Evolutionary conservation across 1,140 invertebrate species (phyloP).

Genomic region (Aphaenogaster ashmeadi): DNA sequence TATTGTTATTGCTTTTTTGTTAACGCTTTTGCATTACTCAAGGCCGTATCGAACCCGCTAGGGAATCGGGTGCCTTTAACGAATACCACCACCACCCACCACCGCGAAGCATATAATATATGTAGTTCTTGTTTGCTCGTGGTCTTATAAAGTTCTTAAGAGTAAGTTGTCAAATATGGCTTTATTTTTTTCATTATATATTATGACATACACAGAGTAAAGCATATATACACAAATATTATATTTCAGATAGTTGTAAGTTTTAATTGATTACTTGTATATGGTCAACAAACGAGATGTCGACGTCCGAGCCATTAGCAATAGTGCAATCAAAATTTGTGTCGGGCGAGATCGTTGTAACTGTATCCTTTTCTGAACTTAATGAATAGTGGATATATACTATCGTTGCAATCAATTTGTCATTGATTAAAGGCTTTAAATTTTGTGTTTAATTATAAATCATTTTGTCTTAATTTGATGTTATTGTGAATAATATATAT

Average conservation of each 20-base stretch:
- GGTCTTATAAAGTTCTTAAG: not conserved
- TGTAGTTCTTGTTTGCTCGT: not conserved
- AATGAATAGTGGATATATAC: constrained; percentile 41
- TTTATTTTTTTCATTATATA: not conserved
- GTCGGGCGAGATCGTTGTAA: constrained; percentile 88
- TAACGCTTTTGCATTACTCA: too few relatives aligned
- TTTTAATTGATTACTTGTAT: constrained; percentile 5
- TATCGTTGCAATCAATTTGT: not conserved
- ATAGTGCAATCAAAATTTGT: constrained; percentile 90
- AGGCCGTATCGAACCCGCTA: too few relatives aligned
- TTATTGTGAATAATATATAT: constrained; percentile 21
- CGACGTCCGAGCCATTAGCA: constrained; percentile 72
- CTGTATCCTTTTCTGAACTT: constrained; percentile 85
- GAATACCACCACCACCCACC: too few relatives aligned
- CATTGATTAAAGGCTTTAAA: not conserved
- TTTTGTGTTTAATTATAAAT: not conserved
- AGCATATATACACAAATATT: not conserved
- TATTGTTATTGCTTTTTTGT: too few relatives aligned
- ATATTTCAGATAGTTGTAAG: not conserved
- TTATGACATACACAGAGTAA: not conserved
- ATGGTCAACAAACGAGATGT: constrained; percentile 51
- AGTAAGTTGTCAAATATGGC: not conserved
- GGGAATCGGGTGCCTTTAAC: too few relatives aligned
- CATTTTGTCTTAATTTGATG: not conserved
- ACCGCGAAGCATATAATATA: not conserved